Percentiles rank a stretch among this genome's conserved stretches.
Conservation (phyloP, 2,113 vertebrate genomes). For the Mus pahari region DNA sequence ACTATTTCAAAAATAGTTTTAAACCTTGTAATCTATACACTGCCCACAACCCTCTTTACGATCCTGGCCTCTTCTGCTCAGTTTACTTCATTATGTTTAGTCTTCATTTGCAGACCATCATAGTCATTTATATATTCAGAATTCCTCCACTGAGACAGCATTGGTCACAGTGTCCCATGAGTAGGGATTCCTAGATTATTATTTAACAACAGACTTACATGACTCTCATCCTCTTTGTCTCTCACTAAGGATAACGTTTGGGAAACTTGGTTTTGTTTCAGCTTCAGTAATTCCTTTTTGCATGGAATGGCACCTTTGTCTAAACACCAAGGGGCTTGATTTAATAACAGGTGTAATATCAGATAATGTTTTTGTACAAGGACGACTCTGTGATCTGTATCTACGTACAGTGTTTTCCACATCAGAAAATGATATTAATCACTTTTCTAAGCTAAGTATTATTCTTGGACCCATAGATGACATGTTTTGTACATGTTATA, state of each 20-base stretch:
- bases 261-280: background rate
- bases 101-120: background rate
- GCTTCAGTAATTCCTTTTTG: background rate
- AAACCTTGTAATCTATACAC: constrained; percentile 23
- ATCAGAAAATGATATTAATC: background rate
- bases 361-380: background rate
- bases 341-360: background rate
- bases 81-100: background rate
- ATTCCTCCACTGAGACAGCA: background rate
- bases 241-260: background rate
- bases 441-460: background rate
- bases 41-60: constrained; percentile 22
- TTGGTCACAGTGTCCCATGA: background rate
- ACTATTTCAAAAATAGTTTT: constrained; percentile 23
- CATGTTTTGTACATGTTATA: background rate
- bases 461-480: background rate
- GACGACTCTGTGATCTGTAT: background rate
- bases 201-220: background rate
- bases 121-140: background rate
- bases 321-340: background rate
- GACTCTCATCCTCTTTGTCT: background rate
- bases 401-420: background rate
- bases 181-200: background rate
- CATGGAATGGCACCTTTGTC: background rate
- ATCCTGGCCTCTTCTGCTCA: background rate